Evolutionary conservation across 2,113 vertebrate genomes (phyloP).

Genomic region (Microcebus tavaratra): DNA sequence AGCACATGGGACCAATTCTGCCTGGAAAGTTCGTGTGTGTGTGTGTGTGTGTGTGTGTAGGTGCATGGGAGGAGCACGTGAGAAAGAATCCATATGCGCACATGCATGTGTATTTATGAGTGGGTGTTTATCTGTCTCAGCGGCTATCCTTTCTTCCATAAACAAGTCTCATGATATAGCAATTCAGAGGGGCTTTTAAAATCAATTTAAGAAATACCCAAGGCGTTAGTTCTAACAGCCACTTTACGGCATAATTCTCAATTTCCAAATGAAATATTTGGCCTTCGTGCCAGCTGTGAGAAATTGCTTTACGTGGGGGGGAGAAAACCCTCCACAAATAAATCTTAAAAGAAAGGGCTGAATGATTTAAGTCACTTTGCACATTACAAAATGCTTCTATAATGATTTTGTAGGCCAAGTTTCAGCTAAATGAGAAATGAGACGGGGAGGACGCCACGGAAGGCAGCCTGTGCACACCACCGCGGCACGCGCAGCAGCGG

Average conservation of each 20-base stretch:
- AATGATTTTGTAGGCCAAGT: constrained; percentile 62
- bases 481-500: neutral
- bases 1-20: neutral
- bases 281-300: constrained; percentile 48
- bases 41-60: neutral
- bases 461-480: neutral
- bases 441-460: neutral
- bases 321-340: constrained; percentile 44
- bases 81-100: accelerated
- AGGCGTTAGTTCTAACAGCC: constrained; percentile 37
- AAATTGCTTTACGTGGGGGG: constrained; percentile 67
- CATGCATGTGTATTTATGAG: neutral
- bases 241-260: constrained; percentile 61
- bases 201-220: constrained; percentile 67
- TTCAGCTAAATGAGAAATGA: constrained; percentile 44
- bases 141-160: neutral
- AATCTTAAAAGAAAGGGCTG: constrained; percentile 68
- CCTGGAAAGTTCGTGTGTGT: neutral
- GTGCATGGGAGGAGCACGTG: no score
- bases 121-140: neutral
- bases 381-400: constrained; percentile 71
- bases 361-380: constrained; percentile 73
- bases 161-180: constrained; percentile 28
- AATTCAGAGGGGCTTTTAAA: constrained; percentile 53
- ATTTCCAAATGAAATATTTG: constrained; percentile 76